phyloP scores from a whole-genome alignment of 2,797 vertebrate species.

The Pseudomugil gertrudae region DNA sequence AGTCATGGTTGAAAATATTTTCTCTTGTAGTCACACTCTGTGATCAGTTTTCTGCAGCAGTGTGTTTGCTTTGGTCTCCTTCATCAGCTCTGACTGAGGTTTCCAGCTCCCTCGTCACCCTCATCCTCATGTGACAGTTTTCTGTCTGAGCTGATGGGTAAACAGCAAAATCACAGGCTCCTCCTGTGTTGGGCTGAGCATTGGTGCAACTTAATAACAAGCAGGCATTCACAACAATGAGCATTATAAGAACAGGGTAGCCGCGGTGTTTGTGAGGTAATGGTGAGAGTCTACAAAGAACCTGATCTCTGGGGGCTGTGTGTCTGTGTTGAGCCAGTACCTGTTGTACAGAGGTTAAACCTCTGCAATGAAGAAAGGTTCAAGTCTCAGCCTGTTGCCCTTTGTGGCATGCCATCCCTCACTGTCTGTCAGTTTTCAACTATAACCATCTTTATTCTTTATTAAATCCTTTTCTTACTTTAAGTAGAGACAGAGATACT shows the following conservation, averaged over 20 bases:
- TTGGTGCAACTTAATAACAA: constrained; percentile 11
- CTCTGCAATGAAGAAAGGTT: too few species aligned
- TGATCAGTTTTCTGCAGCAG: constrained; percentile 2
- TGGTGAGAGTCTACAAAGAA: not conserved
- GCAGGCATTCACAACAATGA: constrained; percentile 17
- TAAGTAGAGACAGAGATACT: not conserved
- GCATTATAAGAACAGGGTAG: constrained; percentile 8
- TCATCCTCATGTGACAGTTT: constrained; percentile 18
- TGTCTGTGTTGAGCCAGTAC: too few species aligned
- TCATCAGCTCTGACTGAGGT: constrained; percentile 2
- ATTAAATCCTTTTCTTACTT: not conserved
- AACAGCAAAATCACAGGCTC: constrained; percentile 21
- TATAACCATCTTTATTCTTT: too few species aligned
- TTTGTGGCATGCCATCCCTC: too few species aligned
- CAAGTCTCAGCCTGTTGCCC: too few species aligned
- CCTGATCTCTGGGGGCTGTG: too few species aligned
- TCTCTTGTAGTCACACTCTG: constrained; percentile 12
- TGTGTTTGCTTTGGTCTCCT: constrained; percentile 14
- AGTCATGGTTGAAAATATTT: not conserved
- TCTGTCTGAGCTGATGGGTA: constrained; percentile 14
- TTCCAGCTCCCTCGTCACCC: not conserved
- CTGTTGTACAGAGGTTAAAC: too few species aligned
- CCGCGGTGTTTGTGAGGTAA: constrained; percentile 10
- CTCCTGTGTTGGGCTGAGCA: constrained; percentile 1
- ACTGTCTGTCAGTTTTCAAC: too few species aligned